Evolutionary conservation across 2,888 invertebrate genomes (phyloP).

Genomic region (Cepaea hortensis): DNA sequence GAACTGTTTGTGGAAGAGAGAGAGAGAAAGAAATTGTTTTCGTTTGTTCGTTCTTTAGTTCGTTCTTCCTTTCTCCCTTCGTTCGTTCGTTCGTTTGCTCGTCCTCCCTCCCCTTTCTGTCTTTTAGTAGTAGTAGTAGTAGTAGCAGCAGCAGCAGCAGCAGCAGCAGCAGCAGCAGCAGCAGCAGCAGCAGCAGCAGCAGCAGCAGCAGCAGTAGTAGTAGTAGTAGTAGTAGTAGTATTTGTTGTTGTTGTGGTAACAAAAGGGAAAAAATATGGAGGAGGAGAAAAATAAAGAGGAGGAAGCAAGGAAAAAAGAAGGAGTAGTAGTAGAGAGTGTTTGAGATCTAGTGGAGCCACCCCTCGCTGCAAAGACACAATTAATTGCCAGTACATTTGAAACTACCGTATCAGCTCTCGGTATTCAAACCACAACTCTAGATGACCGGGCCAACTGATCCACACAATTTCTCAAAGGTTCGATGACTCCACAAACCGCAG

Average conservation of each 20-base stretch:
- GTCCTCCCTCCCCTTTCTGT: too few species aligned
- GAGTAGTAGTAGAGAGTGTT: background rate
- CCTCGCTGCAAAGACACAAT: background rate
- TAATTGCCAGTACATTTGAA: background rate
- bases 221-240: slow-evolving; percentile 13
- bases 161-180: background rate
- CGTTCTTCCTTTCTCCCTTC: too few species aligned
- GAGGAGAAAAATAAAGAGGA: background rate
- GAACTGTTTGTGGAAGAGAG: too few species aligned
- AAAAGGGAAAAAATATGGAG: background rate
- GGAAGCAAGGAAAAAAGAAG: background rate
- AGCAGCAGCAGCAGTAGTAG: background rate
- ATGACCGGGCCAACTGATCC: background rate
- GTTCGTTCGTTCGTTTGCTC: too few species aligned
- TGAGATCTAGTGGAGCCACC: background rate
- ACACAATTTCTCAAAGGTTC: too few species aligned
- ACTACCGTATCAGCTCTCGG: background rate
- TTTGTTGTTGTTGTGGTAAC: background rate
- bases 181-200: slow-evolving; percentile 1
- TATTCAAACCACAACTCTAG: background rate
- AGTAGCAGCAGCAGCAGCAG: too few species aligned
- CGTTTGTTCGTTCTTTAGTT: too few species aligned
- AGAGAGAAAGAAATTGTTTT: too few species aligned
- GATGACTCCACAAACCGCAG: too few species aligned
- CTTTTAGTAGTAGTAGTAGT: too few species aligned